Conservation (phyloP, 2,797 vertebrate genomes). For the Sardinella longiceps region DNA sequence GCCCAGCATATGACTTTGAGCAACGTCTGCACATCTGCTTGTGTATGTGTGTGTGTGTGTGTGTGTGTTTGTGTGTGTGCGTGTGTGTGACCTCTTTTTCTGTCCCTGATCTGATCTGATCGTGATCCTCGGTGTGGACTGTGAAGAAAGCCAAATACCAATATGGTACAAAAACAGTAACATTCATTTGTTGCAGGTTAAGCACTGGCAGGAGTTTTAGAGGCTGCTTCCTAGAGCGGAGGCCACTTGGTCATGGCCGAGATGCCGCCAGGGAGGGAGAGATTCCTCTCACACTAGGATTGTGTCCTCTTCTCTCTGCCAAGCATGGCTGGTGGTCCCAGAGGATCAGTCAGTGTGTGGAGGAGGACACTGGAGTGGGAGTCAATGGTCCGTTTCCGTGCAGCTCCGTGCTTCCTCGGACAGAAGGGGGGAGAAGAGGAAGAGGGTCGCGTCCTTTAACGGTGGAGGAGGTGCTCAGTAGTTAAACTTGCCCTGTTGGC, state of each 20-base stretch:
- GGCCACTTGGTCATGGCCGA: neutral
- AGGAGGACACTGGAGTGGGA: neutral
- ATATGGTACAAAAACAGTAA: conserved; percentile 44
- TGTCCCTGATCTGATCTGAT: neutral
- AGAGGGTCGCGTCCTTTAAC: neutral
- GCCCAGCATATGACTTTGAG: neutral
- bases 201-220: neutral
- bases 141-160: conserved; percentile 37
- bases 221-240: neutral
- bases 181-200: conserved; percentile 9
- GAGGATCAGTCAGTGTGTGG: neutral
- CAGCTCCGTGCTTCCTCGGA: neutral
- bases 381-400: neutral
- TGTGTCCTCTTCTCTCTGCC: neutral
- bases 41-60: too few relatives aligned
- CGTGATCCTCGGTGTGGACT: neutral
- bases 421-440: neutral
- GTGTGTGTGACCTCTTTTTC: neutral
- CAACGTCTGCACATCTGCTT: neutral
- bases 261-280: neutral
- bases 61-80: too few relatives aligned
- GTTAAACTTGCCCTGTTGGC: conserved; percentile 65
- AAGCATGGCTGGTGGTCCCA: neutral
- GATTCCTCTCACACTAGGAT: neutral
- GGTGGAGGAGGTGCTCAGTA: conserved; percentile 64